Evolutionary conservation across 2,888 invertebrate species (phyloP).

Genomic region (Pogonocherus hispidulus): DNA sequence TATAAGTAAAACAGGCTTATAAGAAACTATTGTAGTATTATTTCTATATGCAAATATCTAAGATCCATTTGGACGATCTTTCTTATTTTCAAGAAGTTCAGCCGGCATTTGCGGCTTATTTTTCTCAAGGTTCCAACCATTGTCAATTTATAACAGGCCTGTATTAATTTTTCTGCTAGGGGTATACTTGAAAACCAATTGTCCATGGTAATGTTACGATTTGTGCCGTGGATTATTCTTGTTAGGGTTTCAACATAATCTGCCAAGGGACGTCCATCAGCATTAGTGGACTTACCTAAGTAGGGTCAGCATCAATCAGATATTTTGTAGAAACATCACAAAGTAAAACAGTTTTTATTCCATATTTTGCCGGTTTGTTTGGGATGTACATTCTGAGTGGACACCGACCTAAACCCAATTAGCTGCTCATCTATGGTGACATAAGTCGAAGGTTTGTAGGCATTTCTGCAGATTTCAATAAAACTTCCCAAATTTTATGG

Average conservation of each 20-base stretch:
- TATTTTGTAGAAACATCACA: neutral
- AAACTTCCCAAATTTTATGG: neutral
- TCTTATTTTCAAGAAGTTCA: slow-evolving; percentile 42
- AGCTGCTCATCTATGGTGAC: neutral
- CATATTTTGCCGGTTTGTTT: slow-evolving; percentile 2
- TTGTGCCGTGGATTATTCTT: neutral
- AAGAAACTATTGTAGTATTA: slow-evolving; percentile 7
- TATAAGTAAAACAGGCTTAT: slow-evolving; percentile 19
- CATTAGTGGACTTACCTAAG: neutral
- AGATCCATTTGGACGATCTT: slow-evolving; percentile 1
- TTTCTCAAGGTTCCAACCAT: slow-evolving; percentile 57
- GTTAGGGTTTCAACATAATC: neutral
- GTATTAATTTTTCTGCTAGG: slow-evolving; percentile 53
- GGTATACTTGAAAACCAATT: slow-evolving; percentile 62
- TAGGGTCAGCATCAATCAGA: neutral
- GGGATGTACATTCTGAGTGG: neutral
- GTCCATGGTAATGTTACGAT: slow-evolving; percentile 51
- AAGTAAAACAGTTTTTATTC: neutral
- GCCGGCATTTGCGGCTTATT: slow-evolving; percentile 60
- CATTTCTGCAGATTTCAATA: neutral
- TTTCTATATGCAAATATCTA: too few relatives aligned
- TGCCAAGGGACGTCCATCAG: neutral
- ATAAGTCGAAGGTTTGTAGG: neutral
- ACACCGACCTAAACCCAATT: neutral
- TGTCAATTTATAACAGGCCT: slow-evolving; percentile 58